Conservation (phyloP, 2,797 vertebrate species). For the Masticophis lateralis region DNA sequence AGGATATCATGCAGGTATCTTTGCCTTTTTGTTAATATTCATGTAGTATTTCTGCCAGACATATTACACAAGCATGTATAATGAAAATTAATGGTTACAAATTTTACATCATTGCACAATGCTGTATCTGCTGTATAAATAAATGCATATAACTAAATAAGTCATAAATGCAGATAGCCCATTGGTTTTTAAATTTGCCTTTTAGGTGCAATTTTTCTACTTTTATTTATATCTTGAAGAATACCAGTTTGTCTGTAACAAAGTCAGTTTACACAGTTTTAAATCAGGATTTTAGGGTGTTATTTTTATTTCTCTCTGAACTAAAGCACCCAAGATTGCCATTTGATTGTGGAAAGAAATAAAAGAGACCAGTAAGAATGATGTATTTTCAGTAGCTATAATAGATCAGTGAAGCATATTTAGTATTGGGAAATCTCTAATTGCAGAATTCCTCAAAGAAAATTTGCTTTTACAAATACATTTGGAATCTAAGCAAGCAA, state of each 20-base stretch:
- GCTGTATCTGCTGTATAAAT: not conserved
- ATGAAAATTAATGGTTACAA: not conserved
- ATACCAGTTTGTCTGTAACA: not conserved
- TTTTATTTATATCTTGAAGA: not conserved
- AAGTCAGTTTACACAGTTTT: not conserved
- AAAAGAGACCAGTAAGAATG: not conserved
- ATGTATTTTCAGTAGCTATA: not conserved
- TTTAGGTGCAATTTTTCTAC: not conserved
- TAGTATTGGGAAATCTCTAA: not conserved
- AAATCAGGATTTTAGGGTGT: not conserved
- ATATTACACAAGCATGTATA: not conserved
- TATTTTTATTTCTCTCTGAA: not conserved
- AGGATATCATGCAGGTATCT: not conserved
- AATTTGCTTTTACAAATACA: not conserved
- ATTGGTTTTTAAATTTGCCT: not conserved
- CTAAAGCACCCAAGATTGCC: not conserved
- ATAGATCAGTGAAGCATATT: not conserved
- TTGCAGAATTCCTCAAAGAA: not conserved
- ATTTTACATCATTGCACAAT: not conserved
- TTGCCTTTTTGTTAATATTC: not conserved
- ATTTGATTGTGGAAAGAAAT: not conserved
- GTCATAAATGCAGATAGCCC: not conserved
- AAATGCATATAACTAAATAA: not conserved
- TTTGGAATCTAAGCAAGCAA: not conserved
- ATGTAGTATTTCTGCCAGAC: not conserved